Evolutionary conservation across 1,140 invertebrate species (phyloP), one percentile per base, ranked within the genome.

Genomic region (Psilanteris sp.): DNA sequence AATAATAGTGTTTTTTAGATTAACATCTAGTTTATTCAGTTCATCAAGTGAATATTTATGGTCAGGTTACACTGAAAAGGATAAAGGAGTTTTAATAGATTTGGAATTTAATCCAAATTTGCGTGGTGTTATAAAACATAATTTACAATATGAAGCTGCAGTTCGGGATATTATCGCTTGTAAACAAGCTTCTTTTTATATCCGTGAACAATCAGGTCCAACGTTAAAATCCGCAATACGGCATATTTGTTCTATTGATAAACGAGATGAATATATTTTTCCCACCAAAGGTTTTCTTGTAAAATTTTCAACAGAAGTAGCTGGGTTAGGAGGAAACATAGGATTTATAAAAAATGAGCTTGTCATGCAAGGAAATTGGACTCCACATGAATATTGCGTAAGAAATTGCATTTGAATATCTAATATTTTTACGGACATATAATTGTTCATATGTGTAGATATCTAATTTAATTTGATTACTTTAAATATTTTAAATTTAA

Each of bases 311-410:
- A 90, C 93, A 72, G 96, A 97, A 90, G 88, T 95, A 81, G 95
- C 96, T 34, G 95, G 96, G 0, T 84, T 97, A 0, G 96, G 96
- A 11, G 96, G 96, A 2, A 93, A 96, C 84, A 92, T 96, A 20
- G 93, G 93, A 10, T 96, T 96, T 85, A 79, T 96, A 1, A 96
- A 96, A 85, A 94, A 95, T 72, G 95, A 97, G 80, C 79, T 95
- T 13, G 90, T 91, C 44, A 81, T 95, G 4, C 94, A 97, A 89
- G 88, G 90, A n/a, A 97, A 96, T 83, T 88, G 92, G 79, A 89
- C 91, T 10, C 83, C 95, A 0, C 73, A 90, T 7, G 89, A 91
- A 26, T 92, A 92, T 79, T 82, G 93, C 79, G 94, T 96, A 88
- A 91, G 91, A 54, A 36, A 29, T 15, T n/a, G n/a, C n/a, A n/a